phyloP scores from a whole-genome alignment of 2,113 vertebrate genomes.

The Picathartes gymnocephalus region DNA sequence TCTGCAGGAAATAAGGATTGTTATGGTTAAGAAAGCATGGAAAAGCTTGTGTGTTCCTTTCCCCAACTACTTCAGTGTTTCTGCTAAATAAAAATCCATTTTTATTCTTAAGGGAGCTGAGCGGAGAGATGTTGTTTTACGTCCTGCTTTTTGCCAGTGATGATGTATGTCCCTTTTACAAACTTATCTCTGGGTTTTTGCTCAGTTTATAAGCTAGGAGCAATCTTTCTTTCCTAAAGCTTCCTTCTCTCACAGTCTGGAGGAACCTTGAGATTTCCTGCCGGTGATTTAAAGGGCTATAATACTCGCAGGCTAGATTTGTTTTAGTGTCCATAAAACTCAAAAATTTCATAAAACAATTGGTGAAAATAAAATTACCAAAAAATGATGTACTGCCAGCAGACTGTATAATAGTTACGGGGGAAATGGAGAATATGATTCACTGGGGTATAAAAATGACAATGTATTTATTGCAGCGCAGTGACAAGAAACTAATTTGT shows the following conservation, averaged over 20 bases:
- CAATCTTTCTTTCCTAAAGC: constrained; percentile 97
- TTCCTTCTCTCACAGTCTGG: constrained; percentile 95
- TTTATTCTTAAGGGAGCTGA: constrained; percentile 74
- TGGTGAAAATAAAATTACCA: constrained; percentile 87
- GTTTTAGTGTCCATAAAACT: constrained; percentile 87
- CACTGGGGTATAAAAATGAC: constrained; percentile 81
- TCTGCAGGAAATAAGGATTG: constrained; percentile 10
- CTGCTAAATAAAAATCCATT: constrained; percentile 81
- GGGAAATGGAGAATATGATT: constrained; percentile 83
- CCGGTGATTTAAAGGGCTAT: constrained; percentile 97
- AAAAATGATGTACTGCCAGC: constrained; percentile 84
- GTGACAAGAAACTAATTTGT: constrained; percentile 83
- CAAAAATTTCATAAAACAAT: constrained; percentile 88
- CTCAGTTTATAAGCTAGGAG: constrained; percentile 97
- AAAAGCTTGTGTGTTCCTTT: constrained; percentile 45
- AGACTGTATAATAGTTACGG: constrained; percentile 84
- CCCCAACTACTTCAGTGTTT: constrained; percentile 50
- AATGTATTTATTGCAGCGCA: constrained; percentile 80
- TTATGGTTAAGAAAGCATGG: constrained; percentile 41
- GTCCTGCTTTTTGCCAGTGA: constrained; percentile 60
- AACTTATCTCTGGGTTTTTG: constrained; percentile 93
- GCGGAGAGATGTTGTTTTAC: constrained; percentile 75
- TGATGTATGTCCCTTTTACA: constrained; percentile 84
- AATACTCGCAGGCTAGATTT: constrained; percentile 81
- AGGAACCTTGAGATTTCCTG: constrained; percentile 99